phyloP scores from a whole-genome alignment of 2,797 vertebrate genomes.

The Dendrocincla fuliginosa region DNA sequence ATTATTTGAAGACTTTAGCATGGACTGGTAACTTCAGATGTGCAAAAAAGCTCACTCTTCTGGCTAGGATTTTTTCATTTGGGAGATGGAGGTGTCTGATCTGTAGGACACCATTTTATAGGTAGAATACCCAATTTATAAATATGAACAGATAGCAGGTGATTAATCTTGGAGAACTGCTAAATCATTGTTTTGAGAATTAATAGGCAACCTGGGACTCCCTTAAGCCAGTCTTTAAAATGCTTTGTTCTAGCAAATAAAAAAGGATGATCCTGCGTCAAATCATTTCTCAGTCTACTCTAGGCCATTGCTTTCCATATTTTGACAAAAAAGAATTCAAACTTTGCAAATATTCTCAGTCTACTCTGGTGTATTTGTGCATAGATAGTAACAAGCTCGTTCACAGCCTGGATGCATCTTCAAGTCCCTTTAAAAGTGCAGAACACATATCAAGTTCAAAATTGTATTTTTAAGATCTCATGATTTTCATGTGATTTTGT shows the following conservation, averaged over 20 bases:
- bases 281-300: background rate
- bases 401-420: background rate
- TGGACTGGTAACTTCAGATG: background rate
- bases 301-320: background rate
- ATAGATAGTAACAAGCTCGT: background rate
- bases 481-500: background rate
- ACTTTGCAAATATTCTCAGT: background rate
- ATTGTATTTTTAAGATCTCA: background rate
- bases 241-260: background rate
- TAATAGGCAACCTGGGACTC: background rate
- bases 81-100: background rate
- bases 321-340: background rate
- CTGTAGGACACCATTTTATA: background rate
- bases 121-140: background rate
- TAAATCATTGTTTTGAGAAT: background rate
- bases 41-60: background rate
- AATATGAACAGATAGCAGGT: background rate
- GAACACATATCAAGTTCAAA: background rate
- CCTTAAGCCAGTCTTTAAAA: background rate
- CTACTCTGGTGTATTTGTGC: background rate
- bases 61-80: background rate
- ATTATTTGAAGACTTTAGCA: background rate
- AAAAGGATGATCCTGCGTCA: background rate
- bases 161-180: background rate
- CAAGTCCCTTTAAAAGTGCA: background rate